A percentile compares a stretch with the other conserved stretches of the same genome.
Evolutionary conservation across 2,888 invertebrate genomes (phyloP).

Genomic region (Papilio demoleus): DNA sequence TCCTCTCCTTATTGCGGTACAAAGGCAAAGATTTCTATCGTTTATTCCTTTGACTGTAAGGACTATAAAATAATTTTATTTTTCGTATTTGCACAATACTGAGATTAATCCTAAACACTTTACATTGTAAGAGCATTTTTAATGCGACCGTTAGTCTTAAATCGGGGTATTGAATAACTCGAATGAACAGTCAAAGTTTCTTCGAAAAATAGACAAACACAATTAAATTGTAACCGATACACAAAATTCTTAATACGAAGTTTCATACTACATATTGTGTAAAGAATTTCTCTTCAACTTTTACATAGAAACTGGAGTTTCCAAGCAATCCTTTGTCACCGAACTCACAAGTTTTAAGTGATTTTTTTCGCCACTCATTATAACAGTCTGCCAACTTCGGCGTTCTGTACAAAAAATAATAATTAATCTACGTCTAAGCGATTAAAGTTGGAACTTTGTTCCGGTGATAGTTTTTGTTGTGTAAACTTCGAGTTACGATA

Average conservation of each 20-base stretch:
- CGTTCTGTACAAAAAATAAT: slow-evolving; percentile 44
- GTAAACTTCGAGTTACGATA: slow-evolving; percentile 15
- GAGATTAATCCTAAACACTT: no score
- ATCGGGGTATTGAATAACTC: no score
- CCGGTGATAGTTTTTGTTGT: slow-evolving; percentile 31
- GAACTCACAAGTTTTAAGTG: slow-evolving; percentile 43
- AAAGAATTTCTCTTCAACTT: neutral
- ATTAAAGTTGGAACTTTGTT: slow-evolving; percentile 41
- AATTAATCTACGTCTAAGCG: slow-evolving; percentile 44
- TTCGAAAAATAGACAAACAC: no score
- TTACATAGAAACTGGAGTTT: slow-evolving; percentile 18
- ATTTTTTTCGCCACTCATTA: slow-evolving; percentile 48
- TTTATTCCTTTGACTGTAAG: no score
- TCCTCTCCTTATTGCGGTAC: neutral
- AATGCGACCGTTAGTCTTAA: no score
- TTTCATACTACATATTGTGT: slow-evolving; percentile 6
- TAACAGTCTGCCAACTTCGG: slow-evolving; percentile 49
- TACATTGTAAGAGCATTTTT: no score
- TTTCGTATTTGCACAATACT: no score
- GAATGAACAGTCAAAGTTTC: no score
- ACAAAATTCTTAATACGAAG: neutral
- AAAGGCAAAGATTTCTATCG: no score
- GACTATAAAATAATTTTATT: no score
- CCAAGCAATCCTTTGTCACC: slow-evolving; percentile 37
- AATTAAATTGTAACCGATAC: neutral